Conservation (phyloP, 2,113 vertebrate species). For the Galbula dea region DNA sequence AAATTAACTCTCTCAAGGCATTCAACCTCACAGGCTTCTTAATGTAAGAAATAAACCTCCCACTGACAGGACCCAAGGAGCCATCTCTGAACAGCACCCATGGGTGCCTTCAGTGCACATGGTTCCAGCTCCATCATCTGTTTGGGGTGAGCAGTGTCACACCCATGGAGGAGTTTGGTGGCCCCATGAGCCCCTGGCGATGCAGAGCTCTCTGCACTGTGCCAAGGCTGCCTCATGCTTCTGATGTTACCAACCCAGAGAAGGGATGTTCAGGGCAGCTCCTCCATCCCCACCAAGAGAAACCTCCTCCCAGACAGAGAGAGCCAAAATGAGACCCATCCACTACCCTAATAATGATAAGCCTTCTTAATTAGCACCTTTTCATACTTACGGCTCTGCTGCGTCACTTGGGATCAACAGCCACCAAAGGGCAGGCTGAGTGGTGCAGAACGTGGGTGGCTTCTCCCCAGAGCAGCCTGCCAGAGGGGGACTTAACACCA, state of each 20-base stretch:
- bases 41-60: conserved; percentile 35
- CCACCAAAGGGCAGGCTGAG: not conserved
- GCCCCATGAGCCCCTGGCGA: not conserved
- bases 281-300: not conserved
- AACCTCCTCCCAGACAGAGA: not conserved
- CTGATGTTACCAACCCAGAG: not conserved
- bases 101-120: rapidly evolving
- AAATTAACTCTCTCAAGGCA: not conserved
- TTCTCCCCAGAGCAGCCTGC: not conserved
- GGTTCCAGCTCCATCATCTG: not conserved
- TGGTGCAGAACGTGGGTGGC: not conserved
- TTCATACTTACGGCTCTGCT: not conserved
- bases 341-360: not conserved
- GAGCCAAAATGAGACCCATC: not conserved
- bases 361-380: not conserved
- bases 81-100: not conserved
- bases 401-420: not conserved
- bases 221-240: not conserved
- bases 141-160: not conserved
- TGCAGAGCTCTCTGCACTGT: not conserved
- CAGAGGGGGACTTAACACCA: not conserved
- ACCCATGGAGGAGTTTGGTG: rapidly evolving
- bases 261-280: rapidly evolving
- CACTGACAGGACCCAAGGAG: not conserved
- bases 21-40: conserved; percentile 26